phyloP scores from a whole-genome alignment of 2,113 vertebrate species.

The Perca fluviatilis region DNA sequence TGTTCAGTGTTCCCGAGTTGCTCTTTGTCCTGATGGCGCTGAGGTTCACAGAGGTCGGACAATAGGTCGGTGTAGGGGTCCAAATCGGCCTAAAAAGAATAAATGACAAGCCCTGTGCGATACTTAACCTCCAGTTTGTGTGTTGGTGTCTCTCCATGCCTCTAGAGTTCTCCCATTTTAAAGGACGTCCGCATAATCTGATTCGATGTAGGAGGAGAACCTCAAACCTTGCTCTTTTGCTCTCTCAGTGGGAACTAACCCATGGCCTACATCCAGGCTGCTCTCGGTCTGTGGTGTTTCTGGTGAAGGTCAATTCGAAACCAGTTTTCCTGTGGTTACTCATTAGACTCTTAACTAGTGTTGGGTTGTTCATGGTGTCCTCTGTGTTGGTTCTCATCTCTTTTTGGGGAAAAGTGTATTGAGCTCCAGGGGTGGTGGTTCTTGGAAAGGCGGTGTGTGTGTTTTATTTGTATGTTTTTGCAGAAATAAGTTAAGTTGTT shows the following conservation, averaged over 20 bases:
- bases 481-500: too few species aligned
- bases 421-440: background rate
- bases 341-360: background rate
- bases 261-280: background rate
- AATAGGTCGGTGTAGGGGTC: background rate
- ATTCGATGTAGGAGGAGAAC: constrained; percentile 28
- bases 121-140: background rate
- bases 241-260: background rate
- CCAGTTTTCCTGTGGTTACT: constrained; percentile 1
- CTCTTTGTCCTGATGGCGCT: constrained; percentile 6
- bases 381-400: background rate
- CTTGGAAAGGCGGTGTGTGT: constrained; percentile 3
- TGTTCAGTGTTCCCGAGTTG: constrained; percentile 31
- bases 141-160: constrained; percentile 23
- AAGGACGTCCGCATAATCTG: constrained; percentile 20
- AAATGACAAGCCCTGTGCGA: background rate
- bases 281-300: background rate
- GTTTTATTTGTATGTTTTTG: background rate
- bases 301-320: background rate
- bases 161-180: constrained; percentile 41
- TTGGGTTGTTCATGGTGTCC: background rate
- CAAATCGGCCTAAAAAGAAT: background rate
- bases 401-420: background rate
- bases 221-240: background rate
- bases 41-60: constrained; percentile 27